A percentile compares a stretch with the other conserved stretches of the same genome.
Conservation (phyloP, 2,797 vertebrate species). For the Hyperoplus immaculatus region DNA sequence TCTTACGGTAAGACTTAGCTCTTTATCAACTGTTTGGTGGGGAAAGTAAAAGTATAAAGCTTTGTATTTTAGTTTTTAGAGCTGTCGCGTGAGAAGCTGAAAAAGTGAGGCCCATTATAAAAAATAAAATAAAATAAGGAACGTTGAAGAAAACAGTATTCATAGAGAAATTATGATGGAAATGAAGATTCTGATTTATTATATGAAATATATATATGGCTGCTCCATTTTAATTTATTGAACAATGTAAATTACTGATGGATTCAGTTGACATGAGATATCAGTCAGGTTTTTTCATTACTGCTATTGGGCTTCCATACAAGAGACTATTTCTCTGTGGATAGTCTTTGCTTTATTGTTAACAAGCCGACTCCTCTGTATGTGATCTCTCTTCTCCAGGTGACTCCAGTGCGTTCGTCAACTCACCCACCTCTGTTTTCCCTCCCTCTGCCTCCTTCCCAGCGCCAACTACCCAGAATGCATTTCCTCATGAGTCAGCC, state of each 20-base stretch:
- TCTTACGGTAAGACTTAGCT: neutral
- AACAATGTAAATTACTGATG: neutral
- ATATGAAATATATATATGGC: no score
- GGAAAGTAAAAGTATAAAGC: neutral
- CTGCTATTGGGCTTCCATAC: neutral
- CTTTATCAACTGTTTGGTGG: neutral
- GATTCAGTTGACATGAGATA: neutral
- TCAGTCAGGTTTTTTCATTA: neutral
- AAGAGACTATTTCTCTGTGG: neutral
- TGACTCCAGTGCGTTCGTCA: constrained; percentile 75
- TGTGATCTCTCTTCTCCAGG: constrained; percentile 64
- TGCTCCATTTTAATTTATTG: neutral
- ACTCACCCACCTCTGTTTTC: constrained; percentile 79
- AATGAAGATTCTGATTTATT: no score
- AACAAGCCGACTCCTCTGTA: neutral
- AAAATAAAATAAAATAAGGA: no score
- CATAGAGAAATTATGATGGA: no score
- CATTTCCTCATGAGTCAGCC: constrained; percentile 80
- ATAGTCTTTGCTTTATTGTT: neutral
- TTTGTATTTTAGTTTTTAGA: neutral
- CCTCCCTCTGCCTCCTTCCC: constrained; percentile 81
- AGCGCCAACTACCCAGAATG: constrained; percentile 77
- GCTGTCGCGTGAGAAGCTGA: no score
- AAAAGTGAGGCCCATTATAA: no score
- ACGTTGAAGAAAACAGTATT: no score